Percentiles rank a stretch among this genome's conserved stretches.
Conservation (phyloP, 2,888 invertebrate genomes). For the Candidula unifasciata region DNA sequence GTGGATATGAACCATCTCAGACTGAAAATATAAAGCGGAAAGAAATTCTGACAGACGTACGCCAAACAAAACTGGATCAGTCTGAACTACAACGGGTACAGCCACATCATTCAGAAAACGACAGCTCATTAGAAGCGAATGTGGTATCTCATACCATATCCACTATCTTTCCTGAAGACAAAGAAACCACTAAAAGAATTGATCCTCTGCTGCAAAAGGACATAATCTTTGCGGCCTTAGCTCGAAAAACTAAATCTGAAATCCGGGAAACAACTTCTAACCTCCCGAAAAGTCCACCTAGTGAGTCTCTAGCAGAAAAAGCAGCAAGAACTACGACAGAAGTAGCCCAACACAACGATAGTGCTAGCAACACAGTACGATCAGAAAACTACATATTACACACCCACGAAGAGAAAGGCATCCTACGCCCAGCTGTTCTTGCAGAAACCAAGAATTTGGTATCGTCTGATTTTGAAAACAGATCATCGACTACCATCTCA, state of each 20-base stretch:
- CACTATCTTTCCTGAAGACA: neutral
- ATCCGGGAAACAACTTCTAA: slow-evolving; percentile 60
- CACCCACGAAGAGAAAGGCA: neutral
- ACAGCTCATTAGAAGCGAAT: no score
- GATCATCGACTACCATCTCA: neutral
- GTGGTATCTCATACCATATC: no score
- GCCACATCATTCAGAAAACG: neutral
- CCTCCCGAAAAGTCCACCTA: slow-evolving; percentile 66
- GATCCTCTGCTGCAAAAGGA: slow-evolving; percentile 68
- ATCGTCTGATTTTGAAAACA: neutral
- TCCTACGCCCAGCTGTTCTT: neutral
- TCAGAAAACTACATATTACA: neutral
- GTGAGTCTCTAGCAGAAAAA: slow-evolving; percentile 65
- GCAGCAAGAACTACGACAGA: slow-evolving; percentile 53
- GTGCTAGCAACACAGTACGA: neutral
- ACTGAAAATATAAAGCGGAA: neutral
- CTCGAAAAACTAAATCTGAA: slow-evolving; percentile 60
- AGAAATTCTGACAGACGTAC: neutral
- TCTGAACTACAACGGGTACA: neutral
- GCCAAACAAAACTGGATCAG: neutral
- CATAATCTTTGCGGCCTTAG: slow-evolving; percentile 65
- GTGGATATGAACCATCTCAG: neutral
- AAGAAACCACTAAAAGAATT: slow-evolving; percentile 53
- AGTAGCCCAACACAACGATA: neutral
- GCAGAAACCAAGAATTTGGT: neutral